Evolutionary conservation across 2,797 vertebrate species (phyloP), one percentile per base, ranked within the genome.

Genomic region (Eremophila alpestris): DNA sequence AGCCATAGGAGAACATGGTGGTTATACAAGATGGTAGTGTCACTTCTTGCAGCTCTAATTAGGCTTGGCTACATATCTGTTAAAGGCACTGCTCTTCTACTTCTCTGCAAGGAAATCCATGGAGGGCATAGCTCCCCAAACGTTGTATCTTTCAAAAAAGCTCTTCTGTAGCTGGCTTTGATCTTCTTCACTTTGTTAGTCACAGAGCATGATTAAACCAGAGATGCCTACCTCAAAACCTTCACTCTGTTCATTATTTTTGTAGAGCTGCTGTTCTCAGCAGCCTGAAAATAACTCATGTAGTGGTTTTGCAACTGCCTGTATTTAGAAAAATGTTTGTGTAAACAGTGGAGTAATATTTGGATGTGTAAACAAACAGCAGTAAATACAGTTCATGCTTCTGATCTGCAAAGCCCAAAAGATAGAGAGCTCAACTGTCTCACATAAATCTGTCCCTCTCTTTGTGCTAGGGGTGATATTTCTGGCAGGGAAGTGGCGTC

Each of bases 291-390:
- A 76, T 69, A 82, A 41, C 60, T 83, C 67, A 34, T 60, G 48
- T 55, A 48, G 38, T 64, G 43, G 29, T 43, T 96, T 90, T 86
- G 82, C 59, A 83, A 73, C 91, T 80, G 81, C n/a, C 36, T 84
- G 36, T 34, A 5, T 80, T 75, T 90, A 93, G 77, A 83, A 70
- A 82, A 75, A 71, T 69, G 20, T 73, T 92, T 93, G 30, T 70
- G 60, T 88, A 68, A 89, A 82, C 84, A 71, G 41, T 60, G 43
- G 88, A 94, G 93, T 92, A 88, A 71, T 59, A 67, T 90, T 90
- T 41, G 64, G 74, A 38, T 36, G 38, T 70, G 29, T 82, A 70
- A 95, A 75, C 78, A 81, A 88, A 67, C 49, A 75, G 68, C 26
- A 30, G 5, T 65, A 55, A 91, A 51, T 48, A 48, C 29, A 32